Percentiles rank a stretch among this genome's conserved stretches.
These are phyloP conservation scores for Cliona cf. orientalis DNA, from an alignment of 37 sponge, comb jelly and placozoan genomes.

Conservation along the genomic window DNA sequence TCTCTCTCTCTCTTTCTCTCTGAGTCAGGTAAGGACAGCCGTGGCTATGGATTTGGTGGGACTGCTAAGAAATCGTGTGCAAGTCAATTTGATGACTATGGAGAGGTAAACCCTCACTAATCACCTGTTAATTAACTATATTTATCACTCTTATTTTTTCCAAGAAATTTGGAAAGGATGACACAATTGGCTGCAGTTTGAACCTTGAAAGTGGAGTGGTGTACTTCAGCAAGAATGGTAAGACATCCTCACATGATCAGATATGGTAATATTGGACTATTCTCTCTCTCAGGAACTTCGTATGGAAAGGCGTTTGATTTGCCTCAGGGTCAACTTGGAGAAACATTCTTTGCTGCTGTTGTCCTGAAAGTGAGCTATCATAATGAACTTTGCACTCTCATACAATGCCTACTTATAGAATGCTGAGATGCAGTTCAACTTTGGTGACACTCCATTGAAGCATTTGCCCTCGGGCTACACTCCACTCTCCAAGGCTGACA, in stretches of 20 bases:
- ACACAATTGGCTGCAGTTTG: conserved; percentile 89
- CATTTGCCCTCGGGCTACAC: conserved; percentile 57
- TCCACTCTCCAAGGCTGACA: conserved; percentile 48
- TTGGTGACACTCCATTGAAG: conserved; percentile 82
- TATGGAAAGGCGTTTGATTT: conserved; percentile 93
- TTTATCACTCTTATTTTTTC: too few species aligned
- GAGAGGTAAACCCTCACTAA: conserved; percentile 77
- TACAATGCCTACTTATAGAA: conserved; percentile 51
- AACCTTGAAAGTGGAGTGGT: conserved; percentile 72
- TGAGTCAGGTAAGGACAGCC: conserved; percentile 48
- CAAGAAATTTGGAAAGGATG: conserved; percentile 85
- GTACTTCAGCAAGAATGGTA: conserved; percentile 92
- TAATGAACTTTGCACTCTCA: neutral
- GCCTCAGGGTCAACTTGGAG: conserved; percentile 54
- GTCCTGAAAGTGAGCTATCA: conserved; percentile 74
- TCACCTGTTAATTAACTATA: neutral
- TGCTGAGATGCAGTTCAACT: conserved; percentile 94
- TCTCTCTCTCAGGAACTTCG: conserved; percentile 25
- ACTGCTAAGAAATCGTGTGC: conserved; percentile 92
- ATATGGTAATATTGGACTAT: neutral
- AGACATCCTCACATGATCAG: neutral
- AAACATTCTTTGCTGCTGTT: conserved; percentile 90
- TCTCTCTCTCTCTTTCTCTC: conserved; percentile 20
- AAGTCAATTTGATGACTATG: conserved; percentile 94
- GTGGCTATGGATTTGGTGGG: conserved; percentile 97